These are phyloP conservation scores for Drosophila navojoa DNA, from an alignment of 1,140 invertebrate genomes.

Conservation along the genomic window DNA sequence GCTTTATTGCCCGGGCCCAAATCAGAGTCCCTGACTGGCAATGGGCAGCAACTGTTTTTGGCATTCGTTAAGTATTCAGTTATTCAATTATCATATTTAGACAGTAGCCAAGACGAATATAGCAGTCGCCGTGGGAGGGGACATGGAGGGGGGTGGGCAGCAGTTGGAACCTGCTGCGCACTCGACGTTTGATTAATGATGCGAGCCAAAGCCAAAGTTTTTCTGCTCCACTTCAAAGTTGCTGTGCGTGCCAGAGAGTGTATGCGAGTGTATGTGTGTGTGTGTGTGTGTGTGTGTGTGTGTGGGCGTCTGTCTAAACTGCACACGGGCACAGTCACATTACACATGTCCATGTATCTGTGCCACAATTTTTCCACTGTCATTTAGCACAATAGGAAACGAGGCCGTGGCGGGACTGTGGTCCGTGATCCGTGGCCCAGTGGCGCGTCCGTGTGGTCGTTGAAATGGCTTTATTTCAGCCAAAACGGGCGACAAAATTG, in stretches of 20 bases:
- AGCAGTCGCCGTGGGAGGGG: too few relatives aligned
- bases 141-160: too few relatives aligned
- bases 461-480: conserved; percentile 39
- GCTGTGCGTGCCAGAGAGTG: neutral
- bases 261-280: neutral
- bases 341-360: neutral
- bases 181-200: conserved; percentile 64
- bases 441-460: conserved; percentile 6
- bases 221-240: conserved; percentile 36
- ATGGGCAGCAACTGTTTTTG: conserved; percentile 22
- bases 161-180: conserved; percentile 13
- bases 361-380: conserved; percentile 5
- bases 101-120: neutral
- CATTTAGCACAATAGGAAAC: conserved; percentile 38
- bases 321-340: conserved; percentile 19
- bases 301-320: conserved; percentile 8
- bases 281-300: neutral
- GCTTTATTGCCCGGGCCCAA: conserved; percentile 1
- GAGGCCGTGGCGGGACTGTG: conserved; percentile 10
- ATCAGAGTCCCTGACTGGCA: neutral
- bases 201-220: conserved; percentile 26
- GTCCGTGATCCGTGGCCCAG: conserved; percentile 9
- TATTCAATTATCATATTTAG: conserved; percentile 59
- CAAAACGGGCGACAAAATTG: conserved; percentile 48
- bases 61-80: conserved; percentile 34